Percentiles rank a stretch among this genome's conserved stretches.
Conservation (phyloP, 2,888 invertebrate species). For the Archips crataeganus region DNA sequence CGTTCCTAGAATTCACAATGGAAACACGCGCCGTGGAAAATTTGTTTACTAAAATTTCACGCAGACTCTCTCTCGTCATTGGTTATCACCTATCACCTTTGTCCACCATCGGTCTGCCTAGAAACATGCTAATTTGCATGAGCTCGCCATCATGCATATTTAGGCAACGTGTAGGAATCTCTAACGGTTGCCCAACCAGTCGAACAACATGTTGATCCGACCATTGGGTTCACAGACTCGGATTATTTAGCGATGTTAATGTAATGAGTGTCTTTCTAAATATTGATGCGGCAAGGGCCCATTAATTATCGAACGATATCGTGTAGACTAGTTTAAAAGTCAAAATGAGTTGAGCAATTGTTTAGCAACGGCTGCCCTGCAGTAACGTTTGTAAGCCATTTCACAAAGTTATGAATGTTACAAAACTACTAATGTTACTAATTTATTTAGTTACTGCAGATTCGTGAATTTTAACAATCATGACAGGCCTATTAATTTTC, state of each 20-base stretch:
- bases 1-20: neutral
- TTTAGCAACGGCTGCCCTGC: constrained; percentile 1
- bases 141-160: constrained; percentile 67
- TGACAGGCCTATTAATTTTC: too few species aligned
- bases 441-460: neutral
- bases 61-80: constrained; percentile 32
- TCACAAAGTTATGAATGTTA: constrained; percentile 3
- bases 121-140: constrained; percentile 74
- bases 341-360: neutral
- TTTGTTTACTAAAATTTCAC: constrained; percentile 24
- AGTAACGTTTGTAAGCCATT: neutral
- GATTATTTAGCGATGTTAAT: constrained; percentile 39
- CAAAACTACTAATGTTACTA: neutral
- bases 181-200: constrained; percentile 70
- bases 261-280: constrained; percentile 33
- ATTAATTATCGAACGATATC: neutral
- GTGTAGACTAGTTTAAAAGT: neutral
- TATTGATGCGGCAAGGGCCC: constrained; percentile 16
- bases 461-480: neutral
- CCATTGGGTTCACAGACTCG: constrained; percentile 25
- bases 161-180: constrained; percentile 70
- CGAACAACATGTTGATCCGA: constrained; percentile 44
- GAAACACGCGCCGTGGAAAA: neutral
- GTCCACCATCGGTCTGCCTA: constrained; percentile 59
- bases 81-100: constrained; percentile 47